A percentile compares a stretch with the other conserved stretches of the same genome.
Evolutionary conservation across 92 coral and sea anemone genomes (phyloP).

Genomic region (Phymanthus crucifer): DNA sequence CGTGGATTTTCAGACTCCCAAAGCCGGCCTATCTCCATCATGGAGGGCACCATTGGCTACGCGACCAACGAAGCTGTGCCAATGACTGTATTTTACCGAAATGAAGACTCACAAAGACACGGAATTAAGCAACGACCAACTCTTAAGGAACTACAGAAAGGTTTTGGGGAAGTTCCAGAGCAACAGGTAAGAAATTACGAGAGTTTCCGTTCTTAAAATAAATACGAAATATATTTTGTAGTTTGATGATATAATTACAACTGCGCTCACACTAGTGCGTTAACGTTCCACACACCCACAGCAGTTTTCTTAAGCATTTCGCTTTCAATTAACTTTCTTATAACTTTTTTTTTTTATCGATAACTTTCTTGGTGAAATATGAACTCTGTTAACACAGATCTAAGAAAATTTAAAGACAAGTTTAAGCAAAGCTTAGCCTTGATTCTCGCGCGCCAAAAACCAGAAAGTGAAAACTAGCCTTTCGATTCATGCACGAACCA

Average conservation of each 20-base stretch:
- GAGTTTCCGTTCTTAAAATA: background rate
- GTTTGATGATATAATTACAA: constrained; percentile 13
- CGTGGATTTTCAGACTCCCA: constrained; percentile 19
- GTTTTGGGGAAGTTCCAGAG: constrained; percentile 81
- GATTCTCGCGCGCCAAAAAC: background rate
- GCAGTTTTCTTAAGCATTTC: background rate
- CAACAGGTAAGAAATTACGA: constrained; percentile 63
- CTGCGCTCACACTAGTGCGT: background rate
- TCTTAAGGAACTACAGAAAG: constrained; percentile 88
- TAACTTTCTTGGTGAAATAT: background rate
- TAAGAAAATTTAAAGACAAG: background rate
- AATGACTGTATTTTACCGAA: constrained; percentile 94
- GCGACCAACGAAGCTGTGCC: constrained; percentile 98
- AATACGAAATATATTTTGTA: background rate
- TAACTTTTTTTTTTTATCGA: background rate
- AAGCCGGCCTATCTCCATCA: constrained; percentile 48
- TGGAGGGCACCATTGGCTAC: constrained; percentile 77
- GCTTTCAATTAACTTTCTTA: background rate
- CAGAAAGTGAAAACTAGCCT: background rate
- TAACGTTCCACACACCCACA: too few relatives aligned
- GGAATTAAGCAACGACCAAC: constrained; percentile 79
- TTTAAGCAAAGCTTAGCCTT: background rate
- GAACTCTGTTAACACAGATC: background rate
- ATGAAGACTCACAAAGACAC: constrained; percentile 76
- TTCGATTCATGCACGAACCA: background rate